phyloP scores from a whole-genome alignment of 35 echinoderm and acorn worm species.

The Lytechinus variegatus region DNA sequence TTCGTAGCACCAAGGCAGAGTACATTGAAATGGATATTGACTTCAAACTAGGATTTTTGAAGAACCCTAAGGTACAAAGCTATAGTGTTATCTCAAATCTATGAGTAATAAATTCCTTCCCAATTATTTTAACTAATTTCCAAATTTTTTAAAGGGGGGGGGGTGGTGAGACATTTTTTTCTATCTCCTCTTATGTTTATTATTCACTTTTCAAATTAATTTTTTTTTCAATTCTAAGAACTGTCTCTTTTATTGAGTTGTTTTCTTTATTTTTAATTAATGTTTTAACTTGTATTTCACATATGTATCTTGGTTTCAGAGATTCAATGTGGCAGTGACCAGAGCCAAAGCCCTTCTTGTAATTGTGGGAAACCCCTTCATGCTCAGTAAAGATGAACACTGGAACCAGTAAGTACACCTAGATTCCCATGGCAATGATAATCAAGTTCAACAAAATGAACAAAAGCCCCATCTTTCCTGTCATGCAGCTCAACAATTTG shows the following conservation, averaged over 20 bases:
- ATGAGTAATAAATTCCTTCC: no score
- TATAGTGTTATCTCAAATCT: no score
- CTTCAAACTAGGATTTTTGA: conserved; percentile 90
- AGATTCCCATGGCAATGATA: background rate
- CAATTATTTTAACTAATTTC: no score
- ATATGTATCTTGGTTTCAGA: conserved; percentile 53
- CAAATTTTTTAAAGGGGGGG: no score
- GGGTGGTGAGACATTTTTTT: no score
- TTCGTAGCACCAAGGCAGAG: conserved; percentile 90
- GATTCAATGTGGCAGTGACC: conserved; percentile 90
- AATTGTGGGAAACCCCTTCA: conserved; percentile 85
- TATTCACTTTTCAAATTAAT: no score
- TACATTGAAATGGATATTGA: conserved; percentile 86
- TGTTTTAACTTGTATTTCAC: background rate
- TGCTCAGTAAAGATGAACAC: conserved; percentile 90
- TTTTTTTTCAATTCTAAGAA: no score
- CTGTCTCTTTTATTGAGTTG: no score
- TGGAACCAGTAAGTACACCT: conserved; percentile 87
- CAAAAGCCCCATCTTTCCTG: no score
- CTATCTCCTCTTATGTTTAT: no score
- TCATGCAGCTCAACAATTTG: no score
- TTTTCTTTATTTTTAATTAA: no score
- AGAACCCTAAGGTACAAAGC: conserved; percentile 82
- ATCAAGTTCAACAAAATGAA: background rate
- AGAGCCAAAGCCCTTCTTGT: conserved; percentile 87